These are phyloP conservation scores for Cephus sareptanus DNA, from an alignment of 2,888 invertebrate genomes.

Conservation along the genomic window DNA sequence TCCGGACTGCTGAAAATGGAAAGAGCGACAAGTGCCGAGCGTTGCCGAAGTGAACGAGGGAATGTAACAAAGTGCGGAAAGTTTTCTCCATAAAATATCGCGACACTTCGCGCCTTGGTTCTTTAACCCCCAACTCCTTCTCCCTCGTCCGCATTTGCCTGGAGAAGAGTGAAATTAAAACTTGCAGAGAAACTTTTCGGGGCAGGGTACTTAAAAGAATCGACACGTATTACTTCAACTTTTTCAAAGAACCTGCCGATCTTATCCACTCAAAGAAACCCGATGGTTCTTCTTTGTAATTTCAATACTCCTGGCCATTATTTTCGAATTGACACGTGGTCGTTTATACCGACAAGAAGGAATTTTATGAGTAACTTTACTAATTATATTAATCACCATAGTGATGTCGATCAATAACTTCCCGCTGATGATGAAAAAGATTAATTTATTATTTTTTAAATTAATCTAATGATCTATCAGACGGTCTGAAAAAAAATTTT, in stretches of 20 bases:
- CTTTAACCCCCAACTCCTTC: conserved; percentile 20
- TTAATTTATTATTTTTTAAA: background rate
- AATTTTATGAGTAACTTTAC: background rate
- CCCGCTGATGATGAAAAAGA: background rate
- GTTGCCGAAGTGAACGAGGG: background rate
- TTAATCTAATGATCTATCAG: background rate
- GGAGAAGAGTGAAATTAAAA: conserved; percentile 37
- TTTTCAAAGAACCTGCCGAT: background rate
- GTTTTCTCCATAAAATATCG: conserved; percentile 44
- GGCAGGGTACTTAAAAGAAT: conserved; percentile 20
- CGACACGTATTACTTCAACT: conserved; percentile 16
- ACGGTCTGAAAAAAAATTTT: background rate
- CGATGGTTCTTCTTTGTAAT: background rate
- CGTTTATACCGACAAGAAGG: background rate
- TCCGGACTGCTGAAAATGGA: background rate
- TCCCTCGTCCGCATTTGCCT: conserved; percentile 6
- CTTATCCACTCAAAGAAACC: background rate
- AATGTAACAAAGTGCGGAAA: conserved; percentile 26
- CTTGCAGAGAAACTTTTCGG: conserved; percentile 31
- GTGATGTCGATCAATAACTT: background rate
- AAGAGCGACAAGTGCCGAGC: background rate
- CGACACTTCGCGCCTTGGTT: conserved; percentile 27
- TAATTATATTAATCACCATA: background rate
- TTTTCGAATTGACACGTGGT: background rate
- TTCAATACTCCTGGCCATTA: background rate